Evolutionary conservation across 2,888 invertebrate genomes (phyloP).

Genomic region (Agrotis segetum): DNA sequence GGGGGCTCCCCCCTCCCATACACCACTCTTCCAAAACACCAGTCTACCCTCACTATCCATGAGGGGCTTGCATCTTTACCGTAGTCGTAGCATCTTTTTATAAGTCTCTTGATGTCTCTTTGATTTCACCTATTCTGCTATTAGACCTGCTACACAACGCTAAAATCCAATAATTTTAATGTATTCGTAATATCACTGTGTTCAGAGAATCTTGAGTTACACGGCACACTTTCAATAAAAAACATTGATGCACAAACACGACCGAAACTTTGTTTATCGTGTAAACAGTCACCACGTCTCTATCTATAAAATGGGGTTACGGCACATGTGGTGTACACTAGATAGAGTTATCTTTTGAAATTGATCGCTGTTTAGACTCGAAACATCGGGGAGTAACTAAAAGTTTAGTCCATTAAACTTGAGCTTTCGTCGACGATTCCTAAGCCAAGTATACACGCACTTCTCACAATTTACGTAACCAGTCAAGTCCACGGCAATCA

Average conservation of each 20-base stretch:
- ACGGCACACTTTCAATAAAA: constrained; percentile 60
- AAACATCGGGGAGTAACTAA: constrained; percentile 44
- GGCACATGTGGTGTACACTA: constrained; percentile 72
- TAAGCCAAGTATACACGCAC: constrained; percentile 52
- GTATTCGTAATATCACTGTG: constrained; percentile 52
- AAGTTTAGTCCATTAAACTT: constrained; percentile 57
- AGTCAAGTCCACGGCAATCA: constrained; percentile 71
- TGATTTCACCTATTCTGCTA: constrained; percentile 21
- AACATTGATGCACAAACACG: constrained; percentile 69
- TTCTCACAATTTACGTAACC: constrained; percentile 79
- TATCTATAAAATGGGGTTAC: constrained; percentile 73
- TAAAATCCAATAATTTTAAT: constrained; percentile 20
- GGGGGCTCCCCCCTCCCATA: constrained; percentile 87
- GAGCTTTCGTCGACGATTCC: constrained; percentile 48
- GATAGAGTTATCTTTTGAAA: constrained; percentile 69
- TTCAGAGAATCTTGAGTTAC: constrained; percentile 63
- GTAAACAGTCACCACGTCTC: constrained; percentile 74
- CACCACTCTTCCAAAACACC: constrained; percentile 87
- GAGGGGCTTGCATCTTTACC: constrained; percentile 71
- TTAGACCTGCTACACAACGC: constrained; percentile 16
- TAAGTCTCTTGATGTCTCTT: constrained; percentile 21
- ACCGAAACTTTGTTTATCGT: constrained; percentile 71
- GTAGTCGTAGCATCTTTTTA: constrained; percentile 52
- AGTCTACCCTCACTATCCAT: constrained; percentile 88
- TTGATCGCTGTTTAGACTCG: constrained; percentile 64